phyloP scores from a whole-genome alignment of 2,113 vertebrate species.

The Gallinago undulata region DNA sequence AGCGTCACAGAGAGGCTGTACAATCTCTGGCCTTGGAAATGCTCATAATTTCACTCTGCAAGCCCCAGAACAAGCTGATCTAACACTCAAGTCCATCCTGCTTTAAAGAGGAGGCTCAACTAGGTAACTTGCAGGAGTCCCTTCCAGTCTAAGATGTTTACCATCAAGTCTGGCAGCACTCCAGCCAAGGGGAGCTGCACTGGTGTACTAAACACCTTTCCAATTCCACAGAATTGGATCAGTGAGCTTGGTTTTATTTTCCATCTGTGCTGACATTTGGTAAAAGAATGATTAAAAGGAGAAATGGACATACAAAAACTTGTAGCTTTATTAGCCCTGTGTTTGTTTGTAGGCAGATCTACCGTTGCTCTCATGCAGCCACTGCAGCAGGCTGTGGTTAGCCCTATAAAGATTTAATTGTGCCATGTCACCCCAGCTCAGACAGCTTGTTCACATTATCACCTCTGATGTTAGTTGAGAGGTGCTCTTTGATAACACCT shows the following conservation, averaged over 20 bases:
- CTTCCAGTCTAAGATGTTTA: background rate
- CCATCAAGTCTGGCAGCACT: background rate
- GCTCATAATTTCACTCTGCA: background rate
- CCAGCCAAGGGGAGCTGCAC: background rate
- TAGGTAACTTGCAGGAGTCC: background rate
- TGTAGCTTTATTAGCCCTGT: background rate
- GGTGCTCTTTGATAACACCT: constrained; percentile 27
- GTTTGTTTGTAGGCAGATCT: background rate
- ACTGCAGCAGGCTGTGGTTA: constrained; percentile 5
- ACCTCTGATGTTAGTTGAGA: constrained; percentile 19
- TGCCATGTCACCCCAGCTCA: background rate
- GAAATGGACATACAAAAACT: background rate
- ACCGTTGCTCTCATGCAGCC: background rate
- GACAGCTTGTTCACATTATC: constrained; percentile 39
- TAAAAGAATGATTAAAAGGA: background rate
- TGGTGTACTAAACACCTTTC: background rate
- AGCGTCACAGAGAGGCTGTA: background rate
- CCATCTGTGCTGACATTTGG: background rate
- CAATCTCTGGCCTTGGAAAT: background rate
- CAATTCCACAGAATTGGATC: background rate
- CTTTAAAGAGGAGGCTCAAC: background rate
- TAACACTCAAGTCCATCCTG: background rate
- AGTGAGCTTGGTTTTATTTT: background rate
- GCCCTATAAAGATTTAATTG: constrained; percentile 34
- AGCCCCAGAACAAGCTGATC: background rate